Evolutionary conservation across 1,140 invertebrate species (phyloP).

Genomic region (Ctenoplectra terminalis): DNA sequence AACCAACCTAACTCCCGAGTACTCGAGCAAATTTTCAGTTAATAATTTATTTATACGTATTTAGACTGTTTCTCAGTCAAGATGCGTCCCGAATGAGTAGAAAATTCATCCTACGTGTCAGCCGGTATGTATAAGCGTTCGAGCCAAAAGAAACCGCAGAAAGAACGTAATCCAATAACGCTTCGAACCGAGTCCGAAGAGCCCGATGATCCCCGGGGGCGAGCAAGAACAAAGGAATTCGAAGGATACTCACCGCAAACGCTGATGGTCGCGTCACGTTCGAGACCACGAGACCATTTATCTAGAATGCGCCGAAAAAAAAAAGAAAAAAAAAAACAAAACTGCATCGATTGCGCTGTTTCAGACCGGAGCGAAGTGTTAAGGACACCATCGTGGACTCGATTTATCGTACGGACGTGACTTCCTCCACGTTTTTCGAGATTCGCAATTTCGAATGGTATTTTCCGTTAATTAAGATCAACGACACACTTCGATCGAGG

Average conservation of each 20-base stretch:
- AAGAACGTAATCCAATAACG: slow-evolving; percentile 43
- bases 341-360: slow-evolving; percentile 28
- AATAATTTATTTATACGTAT: too few relatives aligned
- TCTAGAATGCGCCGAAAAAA: slow-evolving; percentile 31
- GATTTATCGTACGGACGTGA: slow-evolving; percentile 24
- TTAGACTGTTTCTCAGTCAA: neutral
- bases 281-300: slow-evolving; percentile 37
- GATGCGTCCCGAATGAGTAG: too few relatives aligned
- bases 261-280: slow-evolving; percentile 29
- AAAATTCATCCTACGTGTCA: neutral
- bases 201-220: slow-evolving; percentile 1
- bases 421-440: neutral
- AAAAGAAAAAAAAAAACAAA: too few relatives aligned
- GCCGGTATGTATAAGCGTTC: neutral
- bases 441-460: too few relatives aligned
- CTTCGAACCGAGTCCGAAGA: slow-evolving; percentile 5
- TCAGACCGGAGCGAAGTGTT: neutral
- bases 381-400: slow-evolving; percentile 4
- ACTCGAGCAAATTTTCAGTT: too few relatives aligned
- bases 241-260: slow-evolving; percentile 25
- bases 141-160: slow-evolving; percentile 20
- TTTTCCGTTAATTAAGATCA: neutral
- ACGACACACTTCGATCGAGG: neutral
- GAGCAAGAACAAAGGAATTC: slow-evolving; percentile 41
- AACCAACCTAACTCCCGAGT: too few relatives aligned